A percentile compares a stretch with the other conserved stretches of the same genome.
Conservation (phyloP, 23 tunicate species). For the Botrylloides violaceus region DNA sequence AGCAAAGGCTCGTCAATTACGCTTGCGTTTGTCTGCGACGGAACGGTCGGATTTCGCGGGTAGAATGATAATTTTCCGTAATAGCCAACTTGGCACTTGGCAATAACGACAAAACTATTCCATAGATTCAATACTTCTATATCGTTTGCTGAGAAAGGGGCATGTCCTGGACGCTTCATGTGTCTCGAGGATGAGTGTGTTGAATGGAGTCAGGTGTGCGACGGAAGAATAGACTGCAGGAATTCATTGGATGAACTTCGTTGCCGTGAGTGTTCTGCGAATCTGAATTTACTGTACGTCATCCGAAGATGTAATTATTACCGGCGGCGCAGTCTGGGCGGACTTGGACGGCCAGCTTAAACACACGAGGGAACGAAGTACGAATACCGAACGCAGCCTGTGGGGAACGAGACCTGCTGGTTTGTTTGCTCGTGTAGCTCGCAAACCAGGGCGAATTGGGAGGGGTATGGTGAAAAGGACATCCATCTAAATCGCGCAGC, state of each 20-base stretch:
- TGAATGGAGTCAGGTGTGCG: slow-evolving; percentile 33
- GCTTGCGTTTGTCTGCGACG: slow-evolving; percentile 19
- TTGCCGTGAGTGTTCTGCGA: slow-evolving; percentile 24
- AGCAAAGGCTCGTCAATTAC: slow-evolving; percentile 16
- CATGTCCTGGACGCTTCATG: slow-evolving; percentile 22
- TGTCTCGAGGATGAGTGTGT: slow-evolving; percentile 16
- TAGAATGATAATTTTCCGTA: slow-evolving; percentile 2
- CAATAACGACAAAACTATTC: no score
- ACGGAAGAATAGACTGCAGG: slow-evolving; percentile 23
- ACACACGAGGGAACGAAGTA: no score
- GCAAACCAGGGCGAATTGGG: no score
- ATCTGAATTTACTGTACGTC: not conserved
- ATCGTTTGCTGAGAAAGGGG: slow-evolving; percentile 8
- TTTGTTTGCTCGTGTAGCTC: no score
- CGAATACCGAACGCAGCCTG: no score
- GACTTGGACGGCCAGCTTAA: no score
- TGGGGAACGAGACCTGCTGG: no score
- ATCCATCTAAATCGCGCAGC: no score
- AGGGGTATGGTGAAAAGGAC: no score
- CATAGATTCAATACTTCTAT: slow-evolving; percentile 29
- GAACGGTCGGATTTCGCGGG: slow-evolving; percentile 27
- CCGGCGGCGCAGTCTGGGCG: no score
- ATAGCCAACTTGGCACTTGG: no score
- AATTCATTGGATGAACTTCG: slow-evolving; percentile 22
- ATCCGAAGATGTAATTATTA: no score